Conservation (phyloP, 2,113 vertebrate species). For the Ceuthmochares aereus region DNA sequence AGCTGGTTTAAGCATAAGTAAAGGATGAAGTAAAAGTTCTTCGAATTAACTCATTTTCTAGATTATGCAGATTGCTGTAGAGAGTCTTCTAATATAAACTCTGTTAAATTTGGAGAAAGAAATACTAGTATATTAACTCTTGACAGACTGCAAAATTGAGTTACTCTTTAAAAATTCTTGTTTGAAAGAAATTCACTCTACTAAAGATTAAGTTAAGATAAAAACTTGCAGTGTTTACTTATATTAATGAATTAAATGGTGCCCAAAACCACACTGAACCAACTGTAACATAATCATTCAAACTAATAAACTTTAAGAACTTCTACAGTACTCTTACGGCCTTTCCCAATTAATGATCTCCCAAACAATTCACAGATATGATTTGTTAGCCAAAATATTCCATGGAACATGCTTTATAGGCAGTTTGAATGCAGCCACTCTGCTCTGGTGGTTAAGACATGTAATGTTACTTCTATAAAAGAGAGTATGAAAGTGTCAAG, state of each 20-base stretch:
- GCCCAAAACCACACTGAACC: background rate
- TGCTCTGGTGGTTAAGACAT: background rate
- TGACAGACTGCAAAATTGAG: background rate
- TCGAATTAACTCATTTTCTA: background rate
- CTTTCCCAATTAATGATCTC: background rate
- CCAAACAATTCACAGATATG: background rate
- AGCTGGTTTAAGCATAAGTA: background rate
- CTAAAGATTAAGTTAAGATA: background rate
- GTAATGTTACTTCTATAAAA: background rate
- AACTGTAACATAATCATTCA: background rate
- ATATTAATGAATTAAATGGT: background rate
- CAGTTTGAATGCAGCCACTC: background rate
- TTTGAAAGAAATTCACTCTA: background rate
- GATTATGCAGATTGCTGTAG: background rate
- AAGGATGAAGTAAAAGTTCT: background rate
- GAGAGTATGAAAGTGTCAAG: background rate
- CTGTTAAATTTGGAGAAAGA: background rate
- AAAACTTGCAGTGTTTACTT: background rate
- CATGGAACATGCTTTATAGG: fast-evolving
- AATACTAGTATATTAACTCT: background rate
- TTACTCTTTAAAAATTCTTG: background rate
- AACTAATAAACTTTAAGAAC: background rate
- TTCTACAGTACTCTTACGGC: background rate
- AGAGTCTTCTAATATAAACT: background rate
- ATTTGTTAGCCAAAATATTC: background rate